A percentile compares a stretch with the other conserved stretches of the same genome.
Conservation (phyloP, 2,113 vertebrate genomes). For the Mormyrus iriodes region DNA sequence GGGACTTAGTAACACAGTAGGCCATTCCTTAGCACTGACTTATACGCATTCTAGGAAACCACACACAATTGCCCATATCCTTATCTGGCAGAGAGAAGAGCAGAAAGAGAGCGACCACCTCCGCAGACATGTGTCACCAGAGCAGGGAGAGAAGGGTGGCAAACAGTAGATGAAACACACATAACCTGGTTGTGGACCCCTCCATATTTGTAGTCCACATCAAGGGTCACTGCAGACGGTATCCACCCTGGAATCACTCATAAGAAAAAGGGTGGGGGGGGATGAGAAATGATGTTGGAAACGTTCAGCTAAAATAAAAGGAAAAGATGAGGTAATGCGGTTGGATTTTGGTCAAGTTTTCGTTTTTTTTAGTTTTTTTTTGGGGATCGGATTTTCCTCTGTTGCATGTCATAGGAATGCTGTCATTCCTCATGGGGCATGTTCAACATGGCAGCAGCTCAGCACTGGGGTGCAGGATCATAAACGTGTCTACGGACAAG, state of each 20-base stretch:
- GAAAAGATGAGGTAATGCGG: constrained; percentile 40
- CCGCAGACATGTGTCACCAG: not conserved
- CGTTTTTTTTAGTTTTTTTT: constrained; percentile 5
- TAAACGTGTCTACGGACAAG: not conserved
- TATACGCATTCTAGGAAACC: not conserved
- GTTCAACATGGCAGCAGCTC: constrained; percentile 7
- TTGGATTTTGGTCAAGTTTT: constrained; percentile 30
- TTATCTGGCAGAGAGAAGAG: not conserved
- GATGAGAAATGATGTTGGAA: constrained; percentile 19
- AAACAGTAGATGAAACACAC: not conserved
- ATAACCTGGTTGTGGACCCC: not conserved
- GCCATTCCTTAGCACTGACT: constrained; percentile 11
- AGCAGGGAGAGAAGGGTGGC: not conserved
- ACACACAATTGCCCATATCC: not conserved
- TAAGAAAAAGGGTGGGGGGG: not conserved
- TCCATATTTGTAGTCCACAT: constrained; percentile 5
- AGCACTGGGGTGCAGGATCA: not conserved
- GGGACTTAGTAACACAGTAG: not conserved
- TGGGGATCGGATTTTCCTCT: constrained; percentile 15
- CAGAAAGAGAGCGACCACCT: not conserved
- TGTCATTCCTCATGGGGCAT: constrained; percentile 11
- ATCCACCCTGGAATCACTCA: not conserved
- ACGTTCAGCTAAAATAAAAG: constrained; percentile 35
- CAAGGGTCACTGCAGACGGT: no score
- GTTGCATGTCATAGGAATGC: constrained; percentile 22